A percentile compares a stretch with the other conserved stretches of the same genome.
phyloP scores from a whole-genome alignment of 2,797 vertebrate species.

The Sebastes miniatus region DNA sequence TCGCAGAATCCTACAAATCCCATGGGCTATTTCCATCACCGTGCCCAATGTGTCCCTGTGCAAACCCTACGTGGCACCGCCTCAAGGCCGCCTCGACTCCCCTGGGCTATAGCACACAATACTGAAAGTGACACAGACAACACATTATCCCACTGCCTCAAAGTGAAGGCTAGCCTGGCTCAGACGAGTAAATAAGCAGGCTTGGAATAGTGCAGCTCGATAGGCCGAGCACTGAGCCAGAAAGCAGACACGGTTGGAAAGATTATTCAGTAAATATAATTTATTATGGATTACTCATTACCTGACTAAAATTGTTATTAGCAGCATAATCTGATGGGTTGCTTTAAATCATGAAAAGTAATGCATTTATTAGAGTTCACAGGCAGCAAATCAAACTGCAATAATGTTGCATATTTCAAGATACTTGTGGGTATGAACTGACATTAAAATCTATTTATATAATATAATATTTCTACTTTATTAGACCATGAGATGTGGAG shows the following conservation, averaged over 20 bases:
- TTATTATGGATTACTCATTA: slow-evolving; percentile 49
- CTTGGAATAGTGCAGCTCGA: slow-evolving; percentile 22
- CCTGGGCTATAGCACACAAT: slow-evolving; percentile 43
- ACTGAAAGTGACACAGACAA: slow-evolving; percentile 59
- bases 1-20: slow-evolving; percentile 64
- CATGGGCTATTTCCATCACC: slow-evolving; percentile 54
- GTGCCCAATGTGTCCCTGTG: slow-evolving; percentile 63
- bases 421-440: neutral
- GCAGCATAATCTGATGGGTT: slow-evolving; percentile 10
- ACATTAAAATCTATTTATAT: neutral
- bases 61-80: slow-evolving; percentile 54
- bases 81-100: slow-evolving; percentile 60
- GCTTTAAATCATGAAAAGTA: slow-evolving; percentile 17
- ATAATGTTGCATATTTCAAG: neutral
- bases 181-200: slow-evolving; percentile 27
- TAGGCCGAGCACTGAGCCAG: slow-evolving; percentile 18
- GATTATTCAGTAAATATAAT: slow-evolving; percentile 44
- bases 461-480: neutral
- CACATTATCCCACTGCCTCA: slow-evolving; percentile 55
- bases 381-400: neutral
- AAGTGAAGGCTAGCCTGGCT: slow-evolving; percentile 35
- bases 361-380: slow-evolving; percentile 7
- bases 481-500: neutral
- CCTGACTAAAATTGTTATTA: slow-evolving; percentile 22
- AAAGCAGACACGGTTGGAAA: slow-evolving; percentile 18